These are phyloP conservation scores for Cyclina sinensis DNA, from an alignment of 1,140 invertebrate species.

Conservation along the genomic window DNA sequence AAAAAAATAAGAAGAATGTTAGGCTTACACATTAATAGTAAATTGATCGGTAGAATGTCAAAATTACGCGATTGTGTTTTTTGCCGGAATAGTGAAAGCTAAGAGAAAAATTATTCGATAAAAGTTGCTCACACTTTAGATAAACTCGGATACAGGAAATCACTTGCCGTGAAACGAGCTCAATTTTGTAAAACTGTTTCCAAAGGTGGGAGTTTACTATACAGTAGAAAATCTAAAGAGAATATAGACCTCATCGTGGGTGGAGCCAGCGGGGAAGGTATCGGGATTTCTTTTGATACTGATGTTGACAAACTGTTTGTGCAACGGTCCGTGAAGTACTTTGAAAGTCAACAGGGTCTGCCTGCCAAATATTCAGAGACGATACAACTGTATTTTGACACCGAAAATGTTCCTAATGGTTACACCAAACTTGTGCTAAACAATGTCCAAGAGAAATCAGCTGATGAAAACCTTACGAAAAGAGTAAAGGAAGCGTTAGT, in stretches of 20 bases:
- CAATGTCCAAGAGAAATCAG: not conserved
- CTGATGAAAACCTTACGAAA: not conserved
- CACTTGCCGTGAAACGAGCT: not conserved
- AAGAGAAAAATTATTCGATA: not conserved
- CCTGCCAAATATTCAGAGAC: not conserved
- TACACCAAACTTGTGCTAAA: not conserved
- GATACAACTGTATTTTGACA: not conserved
- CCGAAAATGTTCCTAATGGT: not conserved
- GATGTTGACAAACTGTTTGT: not conserved
- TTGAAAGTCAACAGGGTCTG: not conserved
- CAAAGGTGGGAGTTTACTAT: not conserved
- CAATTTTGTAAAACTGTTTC: not conserved
- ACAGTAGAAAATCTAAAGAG: not conserved
- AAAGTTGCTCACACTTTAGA: not conserved
- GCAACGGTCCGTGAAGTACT: not conserved
- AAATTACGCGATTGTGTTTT: too few relatives aligned
- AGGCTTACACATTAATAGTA: too few relatives aligned
- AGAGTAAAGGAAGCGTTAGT: not conserved
- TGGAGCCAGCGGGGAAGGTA: not conserved
- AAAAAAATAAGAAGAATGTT: too few relatives aligned
- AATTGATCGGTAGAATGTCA: too few relatives aligned
- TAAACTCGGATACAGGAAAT: not conserved
- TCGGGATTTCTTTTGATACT: not conserved
- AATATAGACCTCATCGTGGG: not conserved
- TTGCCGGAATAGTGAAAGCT: not conserved